Evolutionary conservation across 1,140 invertebrate species (phyloP).

Genomic region (Drosophila bocki): DNA sequence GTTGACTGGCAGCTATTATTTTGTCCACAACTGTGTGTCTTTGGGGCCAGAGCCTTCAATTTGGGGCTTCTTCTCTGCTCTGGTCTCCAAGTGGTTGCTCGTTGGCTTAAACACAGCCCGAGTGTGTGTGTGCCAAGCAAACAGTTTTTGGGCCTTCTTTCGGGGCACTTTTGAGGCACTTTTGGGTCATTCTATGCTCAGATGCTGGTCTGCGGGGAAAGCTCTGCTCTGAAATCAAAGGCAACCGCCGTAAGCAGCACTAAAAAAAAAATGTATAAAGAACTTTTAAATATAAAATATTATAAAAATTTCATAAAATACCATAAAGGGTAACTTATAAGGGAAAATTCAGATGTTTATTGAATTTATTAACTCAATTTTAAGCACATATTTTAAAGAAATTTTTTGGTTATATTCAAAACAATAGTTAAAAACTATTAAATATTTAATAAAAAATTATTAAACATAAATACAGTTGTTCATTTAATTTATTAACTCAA

Average conservation of each 20-base stretch:
- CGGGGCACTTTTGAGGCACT: not conserved
- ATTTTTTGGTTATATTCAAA: too few relatives aligned
- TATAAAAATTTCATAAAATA: not conserved
- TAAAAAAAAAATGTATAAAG: not conserved
- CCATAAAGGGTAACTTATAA: not conserved
- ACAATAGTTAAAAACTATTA: too few relatives aligned
- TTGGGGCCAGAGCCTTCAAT: not conserved
- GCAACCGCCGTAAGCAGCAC: not conserved
- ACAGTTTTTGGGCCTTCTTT: conserved; percentile 8
- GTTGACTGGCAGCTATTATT: not conserved
- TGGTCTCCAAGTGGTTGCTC: conserved; percentile 12
- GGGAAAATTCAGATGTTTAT: too few relatives aligned
- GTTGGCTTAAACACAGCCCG: not conserved
- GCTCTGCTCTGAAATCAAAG: not conserved
- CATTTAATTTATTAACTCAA: not conserved
- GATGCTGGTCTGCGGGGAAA: conserved; percentile 8
- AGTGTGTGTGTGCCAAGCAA: conserved; percentile 8
- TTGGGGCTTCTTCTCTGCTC: conserved; percentile 4
- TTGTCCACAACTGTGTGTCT: conserved; percentile 1
- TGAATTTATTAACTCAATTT: too few relatives aligned
- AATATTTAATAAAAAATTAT: too few relatives aligned
- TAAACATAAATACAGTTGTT: too few relatives aligned
- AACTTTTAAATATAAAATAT: not conserved
- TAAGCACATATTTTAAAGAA: too few relatives aligned
- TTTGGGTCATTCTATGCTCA: not conserved